Conservation (phyloP, 2,113 vertebrate genomes). For the Stomatorhinus ivindoensis region DNA sequence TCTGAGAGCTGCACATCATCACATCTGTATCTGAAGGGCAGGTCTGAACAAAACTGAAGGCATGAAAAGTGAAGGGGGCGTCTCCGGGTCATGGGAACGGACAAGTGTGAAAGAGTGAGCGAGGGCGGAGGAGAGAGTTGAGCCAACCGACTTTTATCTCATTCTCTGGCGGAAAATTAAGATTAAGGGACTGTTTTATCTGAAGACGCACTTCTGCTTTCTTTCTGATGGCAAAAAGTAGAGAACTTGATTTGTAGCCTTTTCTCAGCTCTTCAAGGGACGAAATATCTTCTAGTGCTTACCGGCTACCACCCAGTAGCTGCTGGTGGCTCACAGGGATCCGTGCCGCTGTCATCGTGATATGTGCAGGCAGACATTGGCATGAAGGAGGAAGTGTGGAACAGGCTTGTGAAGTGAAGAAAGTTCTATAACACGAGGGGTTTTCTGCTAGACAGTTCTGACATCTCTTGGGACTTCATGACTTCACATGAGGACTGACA, state of each 20-base stretch:
- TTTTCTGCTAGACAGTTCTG: neutral
- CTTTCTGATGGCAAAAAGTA: neutral
- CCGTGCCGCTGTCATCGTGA: neutral
- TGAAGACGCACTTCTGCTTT: neutral
- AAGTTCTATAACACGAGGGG: no score
- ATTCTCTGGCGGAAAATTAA: neutral
- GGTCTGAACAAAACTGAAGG: neutral
- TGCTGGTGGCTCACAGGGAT: neutral
- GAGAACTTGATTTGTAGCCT: neutral
- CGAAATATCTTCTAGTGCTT: neutral
- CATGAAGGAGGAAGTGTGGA: neutral
- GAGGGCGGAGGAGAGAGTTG: neutral
- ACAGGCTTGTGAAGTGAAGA: neutral
- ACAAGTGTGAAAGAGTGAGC: constrained; percentile 18
- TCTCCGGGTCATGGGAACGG: neutral
- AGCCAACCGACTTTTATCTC: neutral
- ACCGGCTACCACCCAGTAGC: neutral
- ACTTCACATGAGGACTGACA: neutral
- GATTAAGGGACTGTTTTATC: neutral
- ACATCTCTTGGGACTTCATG: neutral
- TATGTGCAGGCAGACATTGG: neutral
- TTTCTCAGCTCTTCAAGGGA: neutral
- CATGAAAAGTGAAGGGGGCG: neutral
- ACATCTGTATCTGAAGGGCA: neutral
- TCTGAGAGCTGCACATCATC: neutral